A percentile compares a stretch with the other conserved stretches of the same genome.
These are phyloP conservation scores for Triplophysa dalaica DNA, from an alignment of 2,113 vertebrate species.

Conservation along the genomic window DNA sequence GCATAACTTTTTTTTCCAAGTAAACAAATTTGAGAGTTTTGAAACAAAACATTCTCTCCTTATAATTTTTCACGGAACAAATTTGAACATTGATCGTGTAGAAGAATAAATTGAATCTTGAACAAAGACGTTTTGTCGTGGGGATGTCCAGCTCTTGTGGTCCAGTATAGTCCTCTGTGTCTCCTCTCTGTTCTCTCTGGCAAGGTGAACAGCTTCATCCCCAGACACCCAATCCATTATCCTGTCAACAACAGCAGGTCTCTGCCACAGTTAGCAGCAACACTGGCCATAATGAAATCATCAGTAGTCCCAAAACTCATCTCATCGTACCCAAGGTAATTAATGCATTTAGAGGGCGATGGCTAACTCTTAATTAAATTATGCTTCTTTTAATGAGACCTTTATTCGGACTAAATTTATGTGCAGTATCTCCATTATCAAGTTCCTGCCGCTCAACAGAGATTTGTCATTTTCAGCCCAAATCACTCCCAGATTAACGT, in stretches of 20 bases:
- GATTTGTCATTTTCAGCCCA: constrained; percentile 91
- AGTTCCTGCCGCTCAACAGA: constrained; percentile 80
- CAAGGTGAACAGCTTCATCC: constrained; percentile 89
- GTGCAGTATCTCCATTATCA: constrained; percentile 95
- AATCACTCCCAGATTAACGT: constrained; percentile 78
- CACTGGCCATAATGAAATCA: constrained; percentile 91
- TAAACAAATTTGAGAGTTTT: background rate
- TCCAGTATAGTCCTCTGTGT: constrained; percentile 61
- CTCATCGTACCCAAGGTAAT: constrained; percentile 98
- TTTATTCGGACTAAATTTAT: constrained; percentile 93
- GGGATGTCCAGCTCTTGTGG: background rate
- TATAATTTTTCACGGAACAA: background rate
- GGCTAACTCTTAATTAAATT: constrained; percentile 95
- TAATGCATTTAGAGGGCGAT: constrained; percentile 92
- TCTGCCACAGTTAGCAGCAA: constrained; percentile 82
- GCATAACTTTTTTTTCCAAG: no score
- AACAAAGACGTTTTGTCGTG: background rate
- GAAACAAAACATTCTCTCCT: no score
- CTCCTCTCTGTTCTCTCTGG: constrained; percentile 66
- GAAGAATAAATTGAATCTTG: background rate
- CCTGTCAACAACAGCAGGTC: constrained; percentile 81
- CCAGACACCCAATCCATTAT: constrained; percentile 86
- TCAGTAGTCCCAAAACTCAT: constrained; percentile 92
- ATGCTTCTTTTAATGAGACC: constrained; percentile 93
- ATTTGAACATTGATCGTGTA: background rate